These are phyloP conservation scores for Uromys caudimaculatus DNA, from an alignment of 2,797 vertebrate genomes.

Conservation along the genomic window DNA sequence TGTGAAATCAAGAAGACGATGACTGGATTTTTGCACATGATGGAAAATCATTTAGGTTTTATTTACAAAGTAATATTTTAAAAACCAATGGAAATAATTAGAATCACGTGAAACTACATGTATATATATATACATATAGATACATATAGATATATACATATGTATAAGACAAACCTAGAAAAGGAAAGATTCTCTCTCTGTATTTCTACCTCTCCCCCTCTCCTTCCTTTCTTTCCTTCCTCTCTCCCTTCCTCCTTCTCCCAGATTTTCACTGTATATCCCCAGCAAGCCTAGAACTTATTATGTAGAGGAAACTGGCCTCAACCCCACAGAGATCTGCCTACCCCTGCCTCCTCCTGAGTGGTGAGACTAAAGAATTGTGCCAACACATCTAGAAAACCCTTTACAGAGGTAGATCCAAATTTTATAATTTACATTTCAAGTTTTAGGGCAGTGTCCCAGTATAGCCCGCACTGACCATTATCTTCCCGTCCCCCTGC, in stretches of 20 bases:
- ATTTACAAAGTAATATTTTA: conserved; percentile 10
- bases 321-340: not conserved
- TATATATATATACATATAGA: too few relatives aligned
- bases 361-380: not conserved
- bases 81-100: conserved; percentile 2
- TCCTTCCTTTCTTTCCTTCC: too few relatives aligned
- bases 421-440: not conserved
- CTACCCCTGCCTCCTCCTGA: not conserved
- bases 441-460: not conserved
- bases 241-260: accelerated
- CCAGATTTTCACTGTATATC: too few relatives aligned
- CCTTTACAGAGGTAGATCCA: not conserved
- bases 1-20: not conserved
- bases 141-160: not conserved
- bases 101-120: not conserved
- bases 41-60: not conserved
- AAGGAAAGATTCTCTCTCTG: not conserved
- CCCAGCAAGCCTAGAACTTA: not conserved
- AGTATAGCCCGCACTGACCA: not conserved
- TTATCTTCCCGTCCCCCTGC: not conserved
- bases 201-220: not conserved
- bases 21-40: not conserved
- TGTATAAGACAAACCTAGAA: not conserved
- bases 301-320: not conserved
- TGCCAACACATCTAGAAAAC: not conserved